phyloP scores from a whole-genome alignment of 2,113 vertebrate species.

The Centrocercus urophasianus region DNA sequence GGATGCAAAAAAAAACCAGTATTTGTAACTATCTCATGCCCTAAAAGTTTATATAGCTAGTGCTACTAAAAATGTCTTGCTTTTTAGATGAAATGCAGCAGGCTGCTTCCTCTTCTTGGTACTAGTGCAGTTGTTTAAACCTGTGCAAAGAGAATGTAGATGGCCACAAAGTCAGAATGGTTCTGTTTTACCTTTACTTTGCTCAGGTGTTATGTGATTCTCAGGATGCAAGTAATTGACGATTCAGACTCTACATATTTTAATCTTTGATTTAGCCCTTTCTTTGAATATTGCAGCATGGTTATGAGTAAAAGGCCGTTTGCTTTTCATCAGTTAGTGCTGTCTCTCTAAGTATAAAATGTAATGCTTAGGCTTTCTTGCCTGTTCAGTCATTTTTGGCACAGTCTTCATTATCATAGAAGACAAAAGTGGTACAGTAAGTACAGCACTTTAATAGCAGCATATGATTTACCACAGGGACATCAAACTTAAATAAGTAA shows the following conservation, averaged over 20 bases:
- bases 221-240: not conserved
- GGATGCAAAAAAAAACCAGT: not conserved
- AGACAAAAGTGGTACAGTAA: conserved; percentile 25
- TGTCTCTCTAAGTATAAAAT: conserved; percentile 30
- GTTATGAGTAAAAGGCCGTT: conserved; percentile 18
- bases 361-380: conserved; percentile 13
- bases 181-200: conserved; percentile 9
- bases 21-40: not conserved
- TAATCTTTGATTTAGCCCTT: conserved; percentile 9
- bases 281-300: conserved; percentile 7
- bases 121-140: not conserved
- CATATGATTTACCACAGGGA: conserved; percentile 34
- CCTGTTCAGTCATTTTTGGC: conserved; percentile 45
- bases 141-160: not conserved
- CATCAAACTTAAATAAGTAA: conserved; percentile 47
- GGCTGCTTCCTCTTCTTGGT: not conserved
- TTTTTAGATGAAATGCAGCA: not conserved
- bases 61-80: conserved; percentile 3
- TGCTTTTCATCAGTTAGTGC: conserved; percentile 26
- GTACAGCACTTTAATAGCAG: conserved; percentile 29
- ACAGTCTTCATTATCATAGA: not conserved
- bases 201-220: not conserved
- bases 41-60: not conserved
- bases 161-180: not conserved
- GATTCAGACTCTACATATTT: not conserved